These are phyloP conservation scores for Sebastes nivosus DNA, from an alignment of 2,797 vertebrate genomes.

Conservation along the genomic window DNA sequence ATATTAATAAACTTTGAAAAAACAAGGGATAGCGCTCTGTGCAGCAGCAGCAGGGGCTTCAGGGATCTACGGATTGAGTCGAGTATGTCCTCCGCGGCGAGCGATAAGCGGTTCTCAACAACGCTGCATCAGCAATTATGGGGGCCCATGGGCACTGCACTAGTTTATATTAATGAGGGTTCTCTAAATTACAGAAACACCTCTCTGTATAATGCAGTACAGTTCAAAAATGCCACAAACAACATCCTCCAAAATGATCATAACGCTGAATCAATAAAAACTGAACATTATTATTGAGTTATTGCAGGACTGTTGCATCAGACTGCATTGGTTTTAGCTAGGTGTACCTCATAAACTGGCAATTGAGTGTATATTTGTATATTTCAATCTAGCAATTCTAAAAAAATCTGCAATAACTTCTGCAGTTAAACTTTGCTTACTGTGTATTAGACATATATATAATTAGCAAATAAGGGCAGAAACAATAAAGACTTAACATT, in stretches of 20 bases:
- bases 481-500: constrained; percentile 31
- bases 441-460: not conserved
- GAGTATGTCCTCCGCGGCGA: no score
- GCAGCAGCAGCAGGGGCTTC: no score
- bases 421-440: constrained; percentile 8
- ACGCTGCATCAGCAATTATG: not conserved
- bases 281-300: not conserved
- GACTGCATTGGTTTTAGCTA: not conserved
- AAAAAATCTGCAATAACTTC: constrained; percentile 7
- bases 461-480: constrained; percentile 3
- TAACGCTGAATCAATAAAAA: not conserved
- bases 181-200: not conserved
- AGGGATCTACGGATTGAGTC: no score
- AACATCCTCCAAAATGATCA: not conserved
- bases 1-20: no score
- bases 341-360: constrained; percentile 33
- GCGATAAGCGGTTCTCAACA: no score
- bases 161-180: not conserved
- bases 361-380: constrained; percentile 19
- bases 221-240: constrained; percentile 4
- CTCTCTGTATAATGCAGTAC: not conserved
- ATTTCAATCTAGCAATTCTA: not conserved
- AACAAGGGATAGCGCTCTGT: no score
- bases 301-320: not conserved
- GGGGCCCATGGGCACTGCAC: not conserved